Evolutionary conservation across 1,140 invertebrate species (phyloP).

Genomic region (Brachionus calyciflorus): DNA sequence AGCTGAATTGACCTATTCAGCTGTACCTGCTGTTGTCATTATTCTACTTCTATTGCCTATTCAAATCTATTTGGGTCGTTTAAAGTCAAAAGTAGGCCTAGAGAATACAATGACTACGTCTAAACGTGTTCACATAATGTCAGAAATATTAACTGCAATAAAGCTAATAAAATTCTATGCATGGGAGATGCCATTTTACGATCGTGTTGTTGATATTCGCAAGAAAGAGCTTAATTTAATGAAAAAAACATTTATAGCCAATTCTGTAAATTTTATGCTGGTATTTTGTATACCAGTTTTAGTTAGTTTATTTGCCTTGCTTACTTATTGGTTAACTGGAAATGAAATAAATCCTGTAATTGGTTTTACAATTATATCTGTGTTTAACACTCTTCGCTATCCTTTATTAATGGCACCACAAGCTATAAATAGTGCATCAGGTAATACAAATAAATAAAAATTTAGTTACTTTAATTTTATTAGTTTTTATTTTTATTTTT

Average conservation of each 20-base stretch:
- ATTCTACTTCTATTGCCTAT: constrained; percentile 64
- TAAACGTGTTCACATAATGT: not conserved
- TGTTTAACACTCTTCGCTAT: not conserved
- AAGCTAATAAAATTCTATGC: not conserved
- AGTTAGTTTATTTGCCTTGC: not conserved
- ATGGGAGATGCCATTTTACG: not conserved
- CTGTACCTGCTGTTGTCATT: constrained; percentile 58
- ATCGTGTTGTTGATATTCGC: not conserved
- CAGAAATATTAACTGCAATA: not conserved
- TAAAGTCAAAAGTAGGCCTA: not conserved
- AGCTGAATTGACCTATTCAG: constrained; percentile 69
- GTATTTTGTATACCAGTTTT: not conserved
- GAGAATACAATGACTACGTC: constrained; percentile 58
- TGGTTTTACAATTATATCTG: not conserved
- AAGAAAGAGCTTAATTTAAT: not conserved
- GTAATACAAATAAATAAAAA: no score
- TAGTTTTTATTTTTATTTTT: no score
- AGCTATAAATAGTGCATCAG: not conserved
- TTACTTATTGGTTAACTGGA: not conserved
- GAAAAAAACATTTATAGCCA: not conserved
- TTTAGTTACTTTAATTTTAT: no score
- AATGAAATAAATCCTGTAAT: not conserved
- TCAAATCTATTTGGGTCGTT: constrained; percentile 44
- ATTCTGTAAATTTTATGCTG: not conserved
- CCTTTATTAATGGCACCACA: not conserved